Base-by-base conservation (phyloP, 2,113 vertebrate species). In the Hippocampus zosterae region DNA sequence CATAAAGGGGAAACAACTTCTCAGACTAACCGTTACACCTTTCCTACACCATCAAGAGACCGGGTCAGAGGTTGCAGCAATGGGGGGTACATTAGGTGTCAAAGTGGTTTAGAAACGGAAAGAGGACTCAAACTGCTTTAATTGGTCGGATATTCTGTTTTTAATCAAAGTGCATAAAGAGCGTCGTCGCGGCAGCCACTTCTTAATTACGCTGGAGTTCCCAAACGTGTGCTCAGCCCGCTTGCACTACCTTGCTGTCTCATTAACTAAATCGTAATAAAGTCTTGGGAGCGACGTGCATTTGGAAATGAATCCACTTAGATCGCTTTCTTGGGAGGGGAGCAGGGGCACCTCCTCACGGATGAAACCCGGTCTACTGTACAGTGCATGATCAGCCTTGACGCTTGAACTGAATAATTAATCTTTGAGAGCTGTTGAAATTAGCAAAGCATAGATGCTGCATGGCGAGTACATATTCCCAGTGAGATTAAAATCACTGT, bases 191-290 rank as follows among this genome's bases (percentile, higher is more conserved):
- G 85, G 75, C 82, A 84, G 77, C 81, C 85, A 62, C 52, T 8
- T 81, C 80, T 91, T 92, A 91, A 92, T 92, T 92, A 91, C 73
- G 87, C 82, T 85, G 79, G 74, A 80, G 86, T 85, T 90, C 88
- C 88, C 87, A 77, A 88, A 85, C 87, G 90, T 90, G 89, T 75
- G 75, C 84, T 81, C 74, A 79, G 80, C 72, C 83, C 75, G 80
- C 71, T 23, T 81, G 21, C 79, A 72, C 81, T 69, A 75, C 79
- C 85, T 89, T 44, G 78, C 84, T 72, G 84, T 82, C 89, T 90
- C 90, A 90, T 92, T 91, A 89, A 89, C 85, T 85, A 84, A 88
- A 89, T 86, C 83, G 87, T n/a, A 90, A 89, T 90, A 88, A 90
- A 85, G 85, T 86, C 89, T 89, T 88, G 33, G 84, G 89, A 89